Evolutionary conservation across 2,888 invertebrate species (phyloP).

Genomic region (Drosophila sordidapex): DNA sequence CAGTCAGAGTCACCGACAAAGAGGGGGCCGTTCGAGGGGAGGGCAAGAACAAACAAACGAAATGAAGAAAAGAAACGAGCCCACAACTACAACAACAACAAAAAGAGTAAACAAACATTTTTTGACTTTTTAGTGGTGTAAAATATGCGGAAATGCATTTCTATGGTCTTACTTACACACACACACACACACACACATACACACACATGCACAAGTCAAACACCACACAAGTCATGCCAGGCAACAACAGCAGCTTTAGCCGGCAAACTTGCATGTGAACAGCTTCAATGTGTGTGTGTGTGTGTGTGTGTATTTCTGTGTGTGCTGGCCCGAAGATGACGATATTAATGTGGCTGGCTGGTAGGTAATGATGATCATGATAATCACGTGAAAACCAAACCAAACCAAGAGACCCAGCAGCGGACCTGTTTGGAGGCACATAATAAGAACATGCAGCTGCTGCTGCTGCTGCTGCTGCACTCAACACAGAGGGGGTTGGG

Average conservation of each 20-base stretch:
- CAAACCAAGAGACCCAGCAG: constrained; percentile 56
- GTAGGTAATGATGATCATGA: constrained; percentile 77
- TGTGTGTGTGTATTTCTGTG: constrained; percentile 37
- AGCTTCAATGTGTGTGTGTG: constrained; percentile 18
- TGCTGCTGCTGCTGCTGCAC: constrained; percentile 23
- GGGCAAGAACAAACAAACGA: constrained; percentile 25
- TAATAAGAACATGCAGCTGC: constrained; percentile 71
- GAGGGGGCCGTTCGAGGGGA: neutral
- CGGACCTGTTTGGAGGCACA: constrained; percentile 74
- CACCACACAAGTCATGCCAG: constrained; percentile 67
- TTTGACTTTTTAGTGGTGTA: constrained; percentile 78
- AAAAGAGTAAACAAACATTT: constrained; percentile 77
- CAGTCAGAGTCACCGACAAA: constrained; percentile 21
- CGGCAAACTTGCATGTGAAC: constrained; percentile 75
- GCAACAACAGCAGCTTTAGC: constrained; percentile 39
- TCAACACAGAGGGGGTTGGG: constrained; percentile 4
- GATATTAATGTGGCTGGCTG: constrained; percentile 78
- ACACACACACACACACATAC: constrained; percentile 10
- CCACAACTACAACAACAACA: constrained; percentile 29
- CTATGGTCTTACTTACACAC: constrained; percentile 71
- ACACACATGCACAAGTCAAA: constrained; percentile 53
- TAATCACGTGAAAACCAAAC: constrained; percentile 78
- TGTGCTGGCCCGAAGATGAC: constrained; percentile 75
- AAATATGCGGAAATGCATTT: constrained; percentile 82
- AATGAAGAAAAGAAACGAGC: constrained; percentile 31